phyloP scores from a whole-genome alignment of 1,140 invertebrate species.

The Vollenhovia emeryi region DNA sequence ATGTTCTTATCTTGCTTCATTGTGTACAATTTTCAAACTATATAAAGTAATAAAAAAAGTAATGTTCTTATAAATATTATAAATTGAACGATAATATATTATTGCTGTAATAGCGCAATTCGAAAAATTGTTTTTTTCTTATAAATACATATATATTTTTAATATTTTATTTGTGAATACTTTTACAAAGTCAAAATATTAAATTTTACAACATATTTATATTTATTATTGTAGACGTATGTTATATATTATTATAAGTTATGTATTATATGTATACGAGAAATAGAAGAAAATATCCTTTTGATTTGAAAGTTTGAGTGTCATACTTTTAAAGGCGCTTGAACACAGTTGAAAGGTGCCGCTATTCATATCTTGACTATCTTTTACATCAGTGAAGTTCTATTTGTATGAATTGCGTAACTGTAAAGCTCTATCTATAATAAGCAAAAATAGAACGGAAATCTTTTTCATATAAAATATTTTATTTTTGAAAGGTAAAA shows the following conservation, averaged over 20 bases:
- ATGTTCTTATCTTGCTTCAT: not conserved
- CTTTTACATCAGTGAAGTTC: not conserved
- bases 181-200: not conserved
- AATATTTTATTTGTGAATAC: not conserved
- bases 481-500: not conserved
- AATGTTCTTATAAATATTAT: not conserved
- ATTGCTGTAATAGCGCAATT: not conserved
- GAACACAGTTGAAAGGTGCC: not conserved
- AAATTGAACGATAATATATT: not conserved
- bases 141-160: too few relatives aligned
- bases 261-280: not conserved
- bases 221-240: not conserved
- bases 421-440: too few relatives aligned
- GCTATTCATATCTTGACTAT: not conserved
- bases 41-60: not conserved
- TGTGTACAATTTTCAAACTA: not conserved
- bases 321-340: conserved; percentile 2
- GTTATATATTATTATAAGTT: not conserved
- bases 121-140: not conserved
- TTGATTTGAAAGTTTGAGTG: not conserved
- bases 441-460: not conserved
- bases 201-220: not conserved
- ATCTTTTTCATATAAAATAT: not conserved
- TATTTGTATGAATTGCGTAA: too few relatives aligned
- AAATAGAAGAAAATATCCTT: not conserved